phyloP scores from a whole-genome alignment of 2,113 vertebrate species.

The Carassius carassius region DNA sequence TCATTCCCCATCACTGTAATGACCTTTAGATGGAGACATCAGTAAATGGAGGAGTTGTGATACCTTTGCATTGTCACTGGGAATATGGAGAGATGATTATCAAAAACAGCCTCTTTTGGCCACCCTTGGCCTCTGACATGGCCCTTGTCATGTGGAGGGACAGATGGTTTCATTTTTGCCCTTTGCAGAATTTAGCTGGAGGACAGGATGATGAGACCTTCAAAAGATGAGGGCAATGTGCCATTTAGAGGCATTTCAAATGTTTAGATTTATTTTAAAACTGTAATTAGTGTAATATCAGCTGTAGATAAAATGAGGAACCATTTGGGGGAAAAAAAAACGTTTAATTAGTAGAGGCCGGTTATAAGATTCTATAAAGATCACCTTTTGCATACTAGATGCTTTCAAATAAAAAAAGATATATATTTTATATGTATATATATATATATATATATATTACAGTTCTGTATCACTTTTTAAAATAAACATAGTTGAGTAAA shows the following conservation, averaged over 20 bases:
- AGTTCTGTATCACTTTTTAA: too few relatives aligned
- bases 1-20: slow-evolving; percentile 67
- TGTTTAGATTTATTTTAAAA: slow-evolving; percentile 52
- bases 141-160: slow-evolving; percentile 76
- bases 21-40: slow-evolving; percentile 86
- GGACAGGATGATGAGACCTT: slow-evolving; percentile 66
- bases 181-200: slow-evolving; percentile 72
- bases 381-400: slow-evolving; percentile 31
- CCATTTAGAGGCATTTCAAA: slow-evolving; percentile 67
- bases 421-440: too few relatives aligned
- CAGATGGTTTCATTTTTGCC: slow-evolving; percentile 82
- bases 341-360: slow-evolving; percentile 50
- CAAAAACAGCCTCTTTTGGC: slow-evolving; percentile 78
- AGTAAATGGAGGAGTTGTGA: slow-evolving; percentile 73
- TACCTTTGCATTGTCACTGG: slow-evolving; percentile 79
- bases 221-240: slow-evolving; percentile 70
- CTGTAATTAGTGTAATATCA: slow-evolving; percentile 58
- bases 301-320: slow-evolving; percentile 51
- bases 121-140: slow-evolving; percentile 78
- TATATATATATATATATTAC: too few relatives aligned
- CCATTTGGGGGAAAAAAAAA: neutral
- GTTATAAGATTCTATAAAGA: slow-evolving; percentile 54
- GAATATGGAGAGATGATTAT: slow-evolving; percentile 81
- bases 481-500: too few relatives aligned
- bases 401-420: too few relatives aligned